These are phyloP conservation scores for Hucho hucho DNA, from an alignment of 2,113 vertebrate species.

Conservation along the genomic window DNA sequence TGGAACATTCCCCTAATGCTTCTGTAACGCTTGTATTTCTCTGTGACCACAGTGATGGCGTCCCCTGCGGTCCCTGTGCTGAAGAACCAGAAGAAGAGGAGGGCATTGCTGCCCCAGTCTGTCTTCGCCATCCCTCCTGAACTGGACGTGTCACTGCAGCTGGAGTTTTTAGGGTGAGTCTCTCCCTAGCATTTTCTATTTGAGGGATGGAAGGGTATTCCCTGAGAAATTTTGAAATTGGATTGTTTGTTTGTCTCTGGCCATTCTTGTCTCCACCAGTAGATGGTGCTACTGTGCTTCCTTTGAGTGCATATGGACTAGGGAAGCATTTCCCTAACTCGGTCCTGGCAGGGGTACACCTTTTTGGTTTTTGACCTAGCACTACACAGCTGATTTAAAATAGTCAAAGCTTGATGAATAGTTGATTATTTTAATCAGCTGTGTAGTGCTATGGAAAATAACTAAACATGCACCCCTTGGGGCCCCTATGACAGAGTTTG, in stretches of 20 bases:
- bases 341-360: too few species aligned
- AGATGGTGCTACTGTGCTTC: neutral
- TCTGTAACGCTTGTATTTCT: neutral
- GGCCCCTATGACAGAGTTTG: too few species aligned
- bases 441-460: too few species aligned
- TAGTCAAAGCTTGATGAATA: too few species aligned
- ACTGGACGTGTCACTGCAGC: conserved; percentile 89
- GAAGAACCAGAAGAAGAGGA: conserved; percentile 74
- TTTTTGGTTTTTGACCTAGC: too few species aligned
- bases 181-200: neutral
- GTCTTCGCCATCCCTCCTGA: conserved; percentile 90
- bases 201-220: too few species aligned
- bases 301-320: too few species aligned
- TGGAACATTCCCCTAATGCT: neutral
- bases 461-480: too few species aligned
- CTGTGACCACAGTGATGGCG: conserved; percentile 64
- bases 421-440: too few species aligned
- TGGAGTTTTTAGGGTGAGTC: conserved; percentile 94
- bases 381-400: too few species aligned
- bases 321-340: too few species aligned
- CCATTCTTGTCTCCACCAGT: conserved; percentile 2
- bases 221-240: neutral
- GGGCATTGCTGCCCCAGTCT: conserved; percentile 73
- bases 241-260: neutral
- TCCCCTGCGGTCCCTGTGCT: conserved; percentile 70